Evolutionary conservation across 1,140 invertebrate species (phyloP).

Genomic region (Platyscapa corneri): DNA sequence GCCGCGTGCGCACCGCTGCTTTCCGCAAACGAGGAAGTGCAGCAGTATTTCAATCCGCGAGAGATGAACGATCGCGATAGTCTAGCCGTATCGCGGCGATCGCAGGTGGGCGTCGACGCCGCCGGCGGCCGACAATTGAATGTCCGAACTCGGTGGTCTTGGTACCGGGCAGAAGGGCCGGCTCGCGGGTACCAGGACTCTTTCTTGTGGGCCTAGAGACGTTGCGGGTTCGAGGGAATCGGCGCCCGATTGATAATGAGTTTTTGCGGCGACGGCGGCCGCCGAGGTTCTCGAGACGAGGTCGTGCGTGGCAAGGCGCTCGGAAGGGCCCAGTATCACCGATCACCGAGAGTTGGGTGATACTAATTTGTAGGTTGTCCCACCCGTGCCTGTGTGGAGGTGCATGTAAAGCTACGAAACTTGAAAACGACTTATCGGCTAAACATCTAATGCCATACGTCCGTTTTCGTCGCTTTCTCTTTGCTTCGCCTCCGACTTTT

Average conservation of each 20-base stretch:
- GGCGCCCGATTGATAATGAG: background rate
- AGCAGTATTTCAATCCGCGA: conserved; percentile 62
- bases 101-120: conserved; percentile 30
- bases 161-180: too few relatives aligned
- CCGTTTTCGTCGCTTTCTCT: background rate
- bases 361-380: background rate
- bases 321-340: too few relatives aligned
- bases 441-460: too few relatives aligned
- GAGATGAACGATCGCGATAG: conserved; percentile 61
- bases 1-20: conserved; percentile 58
- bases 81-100: conserved; percentile 61
- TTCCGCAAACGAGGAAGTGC: conserved; percentile 66
- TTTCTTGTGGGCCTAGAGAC: background rate
- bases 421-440: too few relatives aligned
- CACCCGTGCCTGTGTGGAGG: background rate
- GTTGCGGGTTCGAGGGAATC: background rate
- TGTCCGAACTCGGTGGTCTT: conserved; percentile 16
- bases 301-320: too few relatives aligned
- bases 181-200: too few relatives aligned
- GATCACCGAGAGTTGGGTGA: background rate
- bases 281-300: too few relatives aligned
- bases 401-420: too few relatives aligned
- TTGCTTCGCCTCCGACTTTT: background rate
- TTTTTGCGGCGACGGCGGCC: background rate
- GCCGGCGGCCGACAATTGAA: conserved; percentile 13